Conservation (phyloP, 2,888 invertebrate genomes). For the Dorcus hopei region DNA sequence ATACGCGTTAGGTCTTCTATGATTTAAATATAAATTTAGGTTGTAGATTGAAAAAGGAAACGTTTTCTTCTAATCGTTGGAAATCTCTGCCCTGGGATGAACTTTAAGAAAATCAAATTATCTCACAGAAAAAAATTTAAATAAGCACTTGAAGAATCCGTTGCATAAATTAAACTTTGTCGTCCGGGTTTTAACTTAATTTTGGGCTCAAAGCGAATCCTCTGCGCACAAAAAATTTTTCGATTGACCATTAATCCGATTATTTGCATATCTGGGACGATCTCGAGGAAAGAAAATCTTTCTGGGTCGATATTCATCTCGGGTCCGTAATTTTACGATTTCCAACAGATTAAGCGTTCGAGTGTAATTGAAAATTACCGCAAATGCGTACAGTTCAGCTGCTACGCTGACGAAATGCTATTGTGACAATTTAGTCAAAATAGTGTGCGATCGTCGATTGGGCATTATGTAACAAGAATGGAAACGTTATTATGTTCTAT, state of each 20-base stretch:
- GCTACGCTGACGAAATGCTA: constrained; percentile 23
- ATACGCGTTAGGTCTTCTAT: no score
- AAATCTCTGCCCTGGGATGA: no score
- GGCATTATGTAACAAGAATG: constrained; percentile 15
- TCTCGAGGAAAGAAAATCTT: neutral
- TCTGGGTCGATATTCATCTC: neutral
- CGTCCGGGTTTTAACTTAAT: neutral
- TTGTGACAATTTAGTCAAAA: constrained; percentile 29
- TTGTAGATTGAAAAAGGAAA: no score
- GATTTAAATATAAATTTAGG: no score
- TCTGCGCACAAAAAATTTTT: no score
- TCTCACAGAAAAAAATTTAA: no score
- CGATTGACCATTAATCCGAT: no score
- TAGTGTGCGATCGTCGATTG: constrained; percentile 19
- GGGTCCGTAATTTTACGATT: neutral
- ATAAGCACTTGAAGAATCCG: no score
- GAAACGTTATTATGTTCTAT: neutral
- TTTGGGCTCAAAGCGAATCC: neutral
- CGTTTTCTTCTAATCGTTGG: no score
- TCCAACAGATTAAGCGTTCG: constrained; percentile 4
- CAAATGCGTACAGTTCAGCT: constrained; percentile 18
- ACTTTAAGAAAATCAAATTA: no score
- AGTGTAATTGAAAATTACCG: constrained; percentile 3
- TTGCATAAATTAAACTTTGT: no score
- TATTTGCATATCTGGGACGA: neutral